Conservation (phyloP, 2,113 vertebrate species). For the Catharus minimus region DNA sequence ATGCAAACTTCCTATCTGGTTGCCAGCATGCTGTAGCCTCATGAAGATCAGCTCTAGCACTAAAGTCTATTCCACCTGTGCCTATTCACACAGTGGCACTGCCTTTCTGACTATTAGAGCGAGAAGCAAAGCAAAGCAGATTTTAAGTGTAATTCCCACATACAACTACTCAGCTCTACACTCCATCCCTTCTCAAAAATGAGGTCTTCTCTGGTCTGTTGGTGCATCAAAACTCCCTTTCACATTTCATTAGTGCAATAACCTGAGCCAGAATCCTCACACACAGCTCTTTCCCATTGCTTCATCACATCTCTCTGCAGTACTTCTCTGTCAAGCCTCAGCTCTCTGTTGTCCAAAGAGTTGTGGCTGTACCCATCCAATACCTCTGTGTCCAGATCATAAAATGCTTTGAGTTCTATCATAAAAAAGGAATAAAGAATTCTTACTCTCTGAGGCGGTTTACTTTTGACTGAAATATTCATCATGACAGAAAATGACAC, state of each 20-base stretch:
- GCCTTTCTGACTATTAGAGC: background rate
- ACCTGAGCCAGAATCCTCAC: background rate
- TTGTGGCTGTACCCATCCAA: background rate
- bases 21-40: background rate
- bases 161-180: background rate
- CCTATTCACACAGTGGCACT: fast-evolving
- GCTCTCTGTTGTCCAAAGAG: background rate
- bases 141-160: background rate
- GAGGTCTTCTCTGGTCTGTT: background rate
- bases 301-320: background rate
- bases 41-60: background rate
- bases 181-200: background rate
- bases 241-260: background rate
- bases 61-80: background rate
- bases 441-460: background rate
- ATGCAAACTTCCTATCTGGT: background rate
- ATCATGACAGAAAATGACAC: background rate
- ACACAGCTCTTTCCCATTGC: background rate
- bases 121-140: background rate
- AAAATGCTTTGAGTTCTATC: background rate
- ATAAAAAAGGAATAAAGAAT: background rate
- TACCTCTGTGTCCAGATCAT: background rate
- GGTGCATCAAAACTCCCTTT: background rate
- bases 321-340: background rate
- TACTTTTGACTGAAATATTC: slow-evolving; percentile 4